These are phyloP conservation scores for Spodoptera litura DNA, from an alignment of 1,140 invertebrate species.

Conservation along the genomic window DNA sequence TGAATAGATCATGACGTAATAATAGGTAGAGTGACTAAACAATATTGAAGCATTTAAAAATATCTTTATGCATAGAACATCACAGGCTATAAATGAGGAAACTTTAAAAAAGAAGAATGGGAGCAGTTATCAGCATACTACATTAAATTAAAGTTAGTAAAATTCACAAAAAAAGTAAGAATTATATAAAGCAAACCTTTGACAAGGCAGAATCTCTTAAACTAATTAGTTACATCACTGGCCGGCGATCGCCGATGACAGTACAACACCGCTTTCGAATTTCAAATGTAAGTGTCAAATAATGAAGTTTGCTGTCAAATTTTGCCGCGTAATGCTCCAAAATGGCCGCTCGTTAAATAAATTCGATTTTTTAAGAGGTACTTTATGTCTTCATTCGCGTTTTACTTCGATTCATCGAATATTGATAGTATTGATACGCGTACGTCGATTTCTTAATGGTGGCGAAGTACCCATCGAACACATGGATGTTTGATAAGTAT, in stretches of 20 bases:
- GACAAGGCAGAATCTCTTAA: too few relatives aligned
- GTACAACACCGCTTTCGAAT: conserved; percentile 4
- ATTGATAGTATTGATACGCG: background rate
- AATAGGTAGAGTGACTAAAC: too few relatives aligned
- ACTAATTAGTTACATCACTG: conserved; percentile 9
- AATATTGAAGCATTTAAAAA: too few relatives aligned
- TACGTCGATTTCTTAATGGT: conserved; percentile 11
- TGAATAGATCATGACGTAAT: too few relatives aligned
- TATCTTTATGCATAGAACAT: too few relatives aligned
- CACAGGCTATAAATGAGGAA: too few relatives aligned
- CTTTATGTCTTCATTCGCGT: background rate
- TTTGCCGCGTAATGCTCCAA: conserved; percentile 22
- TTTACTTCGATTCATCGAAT: conserved; percentile 7
- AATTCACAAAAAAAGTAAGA: too few relatives aligned
- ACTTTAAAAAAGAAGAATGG: too few relatives aligned
- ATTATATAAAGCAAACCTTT: too few relatives aligned
- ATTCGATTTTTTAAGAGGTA: conserved; percentile 15
- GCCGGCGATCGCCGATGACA: background rate
- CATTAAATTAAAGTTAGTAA: too few relatives aligned
- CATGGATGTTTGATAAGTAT: background rate
- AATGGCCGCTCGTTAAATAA: conserved; percentile 5
- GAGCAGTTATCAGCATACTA: too few relatives aligned
- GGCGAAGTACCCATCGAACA: conserved; percentile 3
- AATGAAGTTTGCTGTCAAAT: conserved; percentile 27
- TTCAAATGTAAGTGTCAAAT: conserved; percentile 32